Base-by-base conservation (phyloP, 2,888 invertebrate species). In the Polymixis lichenea region DNA sequence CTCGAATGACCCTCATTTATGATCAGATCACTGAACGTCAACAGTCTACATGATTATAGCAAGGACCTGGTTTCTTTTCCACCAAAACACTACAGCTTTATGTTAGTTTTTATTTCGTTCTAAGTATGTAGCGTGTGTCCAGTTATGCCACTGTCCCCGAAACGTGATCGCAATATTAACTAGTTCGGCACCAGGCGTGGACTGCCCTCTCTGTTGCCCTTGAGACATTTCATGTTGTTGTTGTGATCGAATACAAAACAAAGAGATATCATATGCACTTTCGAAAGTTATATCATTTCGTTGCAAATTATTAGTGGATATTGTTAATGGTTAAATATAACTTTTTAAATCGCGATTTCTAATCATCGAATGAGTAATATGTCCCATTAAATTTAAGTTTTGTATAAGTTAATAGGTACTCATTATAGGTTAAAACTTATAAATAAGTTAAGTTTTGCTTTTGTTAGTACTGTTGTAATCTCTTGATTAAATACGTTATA, bases 91-190 rank as follows among this genome's bases (percentile, higher is more conserved):
- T 3, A 17, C n/a, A 28, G 32, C 25, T 15, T 38, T 43, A 15
- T 15, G 38, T 67, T 72, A 70, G 49, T 19, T 28, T 74, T 70
- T 32, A 32, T 43, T 68, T 13, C 32, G n/a, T 25, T 19, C 9
- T 15, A 32, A 17, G 43, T 43, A 38, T 38, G 38, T 38, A 38
- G 38, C 0, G 38, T 22, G 51, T 61, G 72, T 70, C 56, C 67
- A 75, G 70, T 68, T 70, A 73, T 19, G 55, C 55, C 13, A 46
- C 56, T 77, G 53, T 53, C 46, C 32, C 61, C 53, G 13, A 22
- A 19, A 81, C 84, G 84, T 84, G 84, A 73, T 51, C 38, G 67
- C 58, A 75, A 84, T 72, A 28, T n/a, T 49, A 75, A 84, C 49
- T 28, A 84, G 73, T 75, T 75, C 38, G 61, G 55, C 22, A 13